Percentiles rank a stretch among this genome's conserved stretches.
These are phyloP conservation scores for Prosopocoilus inquinatus DNA, from an alignment of 2,888 invertebrate species.

Conservation along the genomic window DNA sequence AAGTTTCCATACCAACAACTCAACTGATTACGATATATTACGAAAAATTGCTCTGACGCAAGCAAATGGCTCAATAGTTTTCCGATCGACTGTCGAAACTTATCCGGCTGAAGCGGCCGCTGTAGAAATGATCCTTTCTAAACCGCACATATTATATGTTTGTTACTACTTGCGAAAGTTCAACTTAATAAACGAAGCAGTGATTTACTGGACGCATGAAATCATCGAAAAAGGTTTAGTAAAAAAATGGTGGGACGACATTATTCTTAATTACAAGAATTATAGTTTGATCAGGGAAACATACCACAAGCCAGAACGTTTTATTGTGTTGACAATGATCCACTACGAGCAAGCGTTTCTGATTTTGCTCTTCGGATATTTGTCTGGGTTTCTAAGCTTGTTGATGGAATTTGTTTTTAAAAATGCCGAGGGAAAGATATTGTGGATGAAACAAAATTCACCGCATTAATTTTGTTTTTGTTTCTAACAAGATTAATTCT, in stretches of 20 bases:
- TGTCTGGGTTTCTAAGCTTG: constrained; percentile 13
- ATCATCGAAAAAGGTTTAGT: constrained; percentile 29
- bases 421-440: constrained; percentile 8
- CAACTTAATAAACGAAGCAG: constrained; percentile 20
- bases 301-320: background rate
- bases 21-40: constrained; percentile 15
- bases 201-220: constrained; percentile 28
- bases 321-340: constrained; percentile 6
- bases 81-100: constrained; percentile 18
- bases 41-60: constrained; percentile 14
- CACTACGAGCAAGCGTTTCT: constrained; percentile 30
- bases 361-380: constrained; percentile 22
- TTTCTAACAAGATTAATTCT: no score
- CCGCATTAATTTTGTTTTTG: no score
- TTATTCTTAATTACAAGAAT: constrained; percentile 16
- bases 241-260: constrained; percentile 28
- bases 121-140: constrained; percentile 10
- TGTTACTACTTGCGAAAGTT: constrained; percentile 27
- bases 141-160: constrained; percentile 17
- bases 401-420: constrained; percentile 20
- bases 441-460: constrained; percentile 3
- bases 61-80: constrained; percentile 14
- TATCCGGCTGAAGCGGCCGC: constrained; percentile 16
- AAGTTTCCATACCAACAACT: constrained; percentile 11
- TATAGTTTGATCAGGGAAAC: constrained; percentile 6